Evolutionary conservation across 2,888 invertebrate species (phyloP).

Genomic region (Melanostoma scalare): DNA sequence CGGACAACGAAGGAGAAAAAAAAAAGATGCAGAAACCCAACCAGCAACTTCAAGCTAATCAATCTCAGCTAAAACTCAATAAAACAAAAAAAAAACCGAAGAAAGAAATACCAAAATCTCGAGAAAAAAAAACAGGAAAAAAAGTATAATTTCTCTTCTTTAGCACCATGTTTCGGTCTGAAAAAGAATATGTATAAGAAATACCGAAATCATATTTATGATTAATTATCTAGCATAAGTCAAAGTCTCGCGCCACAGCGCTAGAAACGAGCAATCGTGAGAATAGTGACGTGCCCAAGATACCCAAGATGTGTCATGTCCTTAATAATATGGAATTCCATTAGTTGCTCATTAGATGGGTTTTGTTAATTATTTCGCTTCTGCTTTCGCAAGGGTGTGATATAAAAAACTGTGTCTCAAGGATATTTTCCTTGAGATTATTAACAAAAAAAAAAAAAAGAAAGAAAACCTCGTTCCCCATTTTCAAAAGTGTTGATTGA

Average conservation of each 20-base stretch:
- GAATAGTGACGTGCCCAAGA: slow-evolving; percentile 49
- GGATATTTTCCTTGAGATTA: slow-evolving; percentile 44
- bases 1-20: slow-evolving; percentile 2
- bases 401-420: slow-evolving; percentile 56
- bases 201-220: slow-evolving; percentile 64
- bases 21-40: slow-evolving; percentile 22
- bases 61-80: slow-evolving; percentile 64
- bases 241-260: slow-evolving; percentile 62
- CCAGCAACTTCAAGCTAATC: slow-evolving; percentile 69
- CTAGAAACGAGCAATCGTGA: slow-evolving; percentile 59
- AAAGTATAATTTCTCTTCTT: slow-evolving; percentile 44
- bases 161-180: slow-evolving; percentile 42
- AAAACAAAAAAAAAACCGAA: neutral
- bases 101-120: slow-evolving; percentile 41
- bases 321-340: slow-evolving; percentile 69
- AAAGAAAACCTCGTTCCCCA: neutral
- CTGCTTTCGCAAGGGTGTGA: neutral
- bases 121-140: no score
- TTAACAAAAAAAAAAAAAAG: slow-evolving; percentile 2
- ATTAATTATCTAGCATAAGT: slow-evolving; percentile 70
- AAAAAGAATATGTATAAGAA: slow-evolving; percentile 30
- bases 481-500: slow-evolving; percentile 49
- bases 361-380: slow-evolving; percentile 63
- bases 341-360: slow-evolving; percentile 69
- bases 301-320: slow-evolving; percentile 60